These are phyloP conservation scores for Mythimna vitellina DNA, from an alignment of 2,888 invertebrate species.

Conservation along the genomic window DNA sequence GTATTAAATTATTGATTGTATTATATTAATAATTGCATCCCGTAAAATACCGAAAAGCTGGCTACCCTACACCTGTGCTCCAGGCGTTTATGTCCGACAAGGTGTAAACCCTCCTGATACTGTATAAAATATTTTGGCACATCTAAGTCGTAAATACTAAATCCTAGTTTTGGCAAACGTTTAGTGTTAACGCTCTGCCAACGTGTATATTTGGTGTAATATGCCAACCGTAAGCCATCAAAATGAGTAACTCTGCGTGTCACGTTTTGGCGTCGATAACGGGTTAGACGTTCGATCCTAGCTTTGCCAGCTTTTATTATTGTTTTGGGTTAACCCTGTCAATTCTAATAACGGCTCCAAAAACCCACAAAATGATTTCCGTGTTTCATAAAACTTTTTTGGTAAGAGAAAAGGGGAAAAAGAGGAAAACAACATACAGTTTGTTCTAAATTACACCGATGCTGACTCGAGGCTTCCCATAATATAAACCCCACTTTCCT, in stretches of 20 bases:
- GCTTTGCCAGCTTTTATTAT: neutral
- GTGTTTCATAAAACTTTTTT: constrained; percentile 6
- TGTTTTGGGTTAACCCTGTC: constrained; percentile 21
- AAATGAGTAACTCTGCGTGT: neutral
- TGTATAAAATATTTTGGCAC: neutral
- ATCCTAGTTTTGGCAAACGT: constrained; percentile 2
- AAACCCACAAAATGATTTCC: constrained; percentile 11
- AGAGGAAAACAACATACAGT: neutral
- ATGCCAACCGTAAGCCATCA: neutral
- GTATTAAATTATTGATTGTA: too few species aligned
- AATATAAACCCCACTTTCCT: constrained; percentile 5
- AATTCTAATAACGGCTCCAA: constrained; percentile 2
- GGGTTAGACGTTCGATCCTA: neutral
- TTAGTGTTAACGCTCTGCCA: neutral
- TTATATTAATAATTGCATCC: too few species aligned
- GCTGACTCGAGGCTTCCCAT: constrained; percentile 4
- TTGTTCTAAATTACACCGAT: constrained; percentile 13
- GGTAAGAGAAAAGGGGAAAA: neutral
- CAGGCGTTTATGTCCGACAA: too few species aligned
- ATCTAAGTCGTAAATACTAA: neutral
- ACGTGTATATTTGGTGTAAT: constrained; percentile 5
- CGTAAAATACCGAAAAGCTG: too few species aligned
- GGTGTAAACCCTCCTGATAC: neutral
- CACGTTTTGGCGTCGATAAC: constrained; percentile 2
- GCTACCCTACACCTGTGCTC: too few species aligned